Conservation (phyloP, 2,113 vertebrate species). For the Jaculus jaculus region DNA sequence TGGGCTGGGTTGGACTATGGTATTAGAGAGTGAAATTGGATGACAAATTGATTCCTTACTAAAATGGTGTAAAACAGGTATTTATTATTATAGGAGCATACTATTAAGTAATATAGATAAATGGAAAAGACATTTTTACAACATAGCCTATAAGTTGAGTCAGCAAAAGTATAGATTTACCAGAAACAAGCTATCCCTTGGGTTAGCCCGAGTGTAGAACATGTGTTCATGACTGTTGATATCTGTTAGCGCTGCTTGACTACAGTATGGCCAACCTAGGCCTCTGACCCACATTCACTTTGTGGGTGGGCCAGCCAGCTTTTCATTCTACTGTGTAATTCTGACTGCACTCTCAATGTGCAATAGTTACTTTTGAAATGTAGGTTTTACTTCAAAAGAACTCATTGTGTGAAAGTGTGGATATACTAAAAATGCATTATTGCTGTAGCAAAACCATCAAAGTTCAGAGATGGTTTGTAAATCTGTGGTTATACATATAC, state of each 20-base stretch:
- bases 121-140: constrained; percentile 45
- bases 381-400: constrained; percentile 27
- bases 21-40: constrained; percentile 71
- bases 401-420: neutral
- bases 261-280: too few relatives aligned
- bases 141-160: constrained; percentile 2
- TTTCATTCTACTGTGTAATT: neutral
- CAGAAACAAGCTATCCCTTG: neutral
- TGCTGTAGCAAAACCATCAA: neutral
- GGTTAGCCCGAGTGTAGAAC: neutral
- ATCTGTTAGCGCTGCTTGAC: neutral
- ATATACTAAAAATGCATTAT: neutral
- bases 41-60: constrained; percentile 55
- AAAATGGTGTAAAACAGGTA: constrained; percentile 63
- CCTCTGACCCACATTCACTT: neutral
- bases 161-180: constrained; percentile 3
- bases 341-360: neutral
- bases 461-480: neutral
- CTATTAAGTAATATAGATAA: constrained; percentile 56
- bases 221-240: neutral
- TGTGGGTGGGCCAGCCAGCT: constrained; percentile 27
- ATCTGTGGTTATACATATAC: neutral
- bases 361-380: constrained; percentile 28
- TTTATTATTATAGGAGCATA: constrained; percentile 57
- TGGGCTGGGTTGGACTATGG: constrained; percentile 67